A percentile compares a stretch with the other conserved stretches of the same genome.
phyloP scores from a whole-genome alignment of 2,888 invertebrate species.

The Lasioglossum lativentre region DNA sequence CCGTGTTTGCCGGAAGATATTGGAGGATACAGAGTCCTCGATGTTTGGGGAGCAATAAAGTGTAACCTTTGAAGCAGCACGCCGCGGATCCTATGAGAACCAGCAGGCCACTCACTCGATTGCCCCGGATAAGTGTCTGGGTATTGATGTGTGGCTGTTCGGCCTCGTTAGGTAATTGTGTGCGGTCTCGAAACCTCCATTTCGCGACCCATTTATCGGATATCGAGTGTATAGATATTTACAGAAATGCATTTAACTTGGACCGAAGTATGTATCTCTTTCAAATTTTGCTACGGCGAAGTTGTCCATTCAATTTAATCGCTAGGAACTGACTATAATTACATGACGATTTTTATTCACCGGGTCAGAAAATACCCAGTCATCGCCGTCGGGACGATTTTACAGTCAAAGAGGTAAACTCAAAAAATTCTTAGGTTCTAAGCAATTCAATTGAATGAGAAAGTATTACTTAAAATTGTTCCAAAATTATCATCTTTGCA shows the following conservation, averaged over 20 bases:
- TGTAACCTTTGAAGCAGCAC: not conserved
- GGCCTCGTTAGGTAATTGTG: constrained; percentile 1
- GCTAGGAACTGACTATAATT: not conserved
- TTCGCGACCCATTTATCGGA: not conserved
- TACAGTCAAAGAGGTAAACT: too few relatives aligned
- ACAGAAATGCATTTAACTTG: not conserved
- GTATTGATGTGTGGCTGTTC: not conserved
- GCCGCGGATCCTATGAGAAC: not conserved
- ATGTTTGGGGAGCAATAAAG: not conserved
- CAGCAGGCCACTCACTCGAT: not conserved
- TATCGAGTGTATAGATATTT: not conserved
- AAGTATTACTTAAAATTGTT: not conserved
- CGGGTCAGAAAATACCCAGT: too few relatives aligned
- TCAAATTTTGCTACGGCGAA: not conserved
- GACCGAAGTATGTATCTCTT: not conserved
- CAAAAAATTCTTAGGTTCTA: not conserved
- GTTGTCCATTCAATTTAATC: not conserved
- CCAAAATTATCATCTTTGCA: not conserved
- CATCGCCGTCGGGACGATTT: not conserved
- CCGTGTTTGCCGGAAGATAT: not conserved
- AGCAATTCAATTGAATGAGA: too few relatives aligned
- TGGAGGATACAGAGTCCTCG: not conserved
- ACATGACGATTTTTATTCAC: too few relatives aligned
- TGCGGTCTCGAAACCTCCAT: not conserved
- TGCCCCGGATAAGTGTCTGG: not conserved